Conservation (phyloP, 2,888 invertebrate genomes). For the Tiliacea aurago region DNA sequence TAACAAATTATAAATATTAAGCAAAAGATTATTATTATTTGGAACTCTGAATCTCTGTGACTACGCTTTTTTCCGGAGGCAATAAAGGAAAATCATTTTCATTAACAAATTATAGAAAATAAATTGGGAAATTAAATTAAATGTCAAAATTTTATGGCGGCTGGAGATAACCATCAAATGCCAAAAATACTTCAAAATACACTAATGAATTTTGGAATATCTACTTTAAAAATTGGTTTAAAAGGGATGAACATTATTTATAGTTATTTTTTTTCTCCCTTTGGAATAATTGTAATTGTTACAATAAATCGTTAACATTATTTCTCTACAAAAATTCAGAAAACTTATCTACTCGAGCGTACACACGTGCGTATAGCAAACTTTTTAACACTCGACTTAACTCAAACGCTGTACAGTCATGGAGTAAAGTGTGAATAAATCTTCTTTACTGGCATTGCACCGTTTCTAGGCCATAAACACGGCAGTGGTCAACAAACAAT, state of each 20-base stretch:
- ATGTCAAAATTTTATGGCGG: slow-evolving; percentile 6
- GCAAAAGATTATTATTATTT: slow-evolving; percentile 15
- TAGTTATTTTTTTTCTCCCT: background rate
- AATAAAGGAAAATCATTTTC: slow-evolving; percentile 25
- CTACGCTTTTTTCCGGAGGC: background rate
- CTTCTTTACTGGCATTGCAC: slow-evolving; percentile 75
- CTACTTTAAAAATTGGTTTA: background rate
- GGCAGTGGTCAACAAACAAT: slow-evolving; percentile 82
- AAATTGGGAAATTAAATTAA: slow-evolving; percentile 52
- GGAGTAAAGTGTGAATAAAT: slow-evolving; percentile 80
- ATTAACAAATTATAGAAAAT: slow-evolving; percentile 29
- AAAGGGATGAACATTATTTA: background rate
- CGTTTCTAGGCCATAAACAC: slow-evolving; percentile 82
- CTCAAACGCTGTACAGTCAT: slow-evolving; percentile 69
- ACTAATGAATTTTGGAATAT: background rate
- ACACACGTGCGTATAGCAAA: slow-evolving; percentile 59
- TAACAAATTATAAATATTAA: slow-evolving; percentile 52
- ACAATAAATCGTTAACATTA: background rate
- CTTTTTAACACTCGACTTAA: slow-evolving; percentile 74
- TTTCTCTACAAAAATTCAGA: background rate
- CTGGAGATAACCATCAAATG: background rate
- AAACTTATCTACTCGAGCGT: slow-evolving; percentile 35
- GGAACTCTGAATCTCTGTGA: slow-evolving; percentile 13
- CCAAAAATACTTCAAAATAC: slow-evolving; percentile 1
- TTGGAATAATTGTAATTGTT: background rate